Percentiles rank a stretch among this genome's conserved stretches.
phyloP scores from a whole-genome alignment of 2,113 vertebrate species.

The Tragulus kanchil region DNA sequence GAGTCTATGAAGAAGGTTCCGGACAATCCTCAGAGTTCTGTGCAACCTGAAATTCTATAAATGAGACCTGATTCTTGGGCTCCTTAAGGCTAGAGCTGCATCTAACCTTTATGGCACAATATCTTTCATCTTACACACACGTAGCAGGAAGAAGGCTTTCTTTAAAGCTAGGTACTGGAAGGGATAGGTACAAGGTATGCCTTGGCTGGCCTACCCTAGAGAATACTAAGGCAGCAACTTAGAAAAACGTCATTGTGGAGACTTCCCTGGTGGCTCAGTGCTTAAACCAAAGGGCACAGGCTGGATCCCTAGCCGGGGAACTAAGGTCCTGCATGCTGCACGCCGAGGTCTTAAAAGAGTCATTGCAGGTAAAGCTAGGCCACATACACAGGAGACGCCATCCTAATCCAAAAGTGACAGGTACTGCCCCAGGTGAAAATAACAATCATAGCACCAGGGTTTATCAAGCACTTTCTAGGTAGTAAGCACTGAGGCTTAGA shows the following conservation, averaged over 20 bases:
- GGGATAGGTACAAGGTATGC: background rate
- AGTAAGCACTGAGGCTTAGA: background rate
- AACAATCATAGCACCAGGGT: background rate
- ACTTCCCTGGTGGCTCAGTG: background rate
- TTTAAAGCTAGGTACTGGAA: background rate
- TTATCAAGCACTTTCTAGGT: background rate
- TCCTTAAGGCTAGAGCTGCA: background rate
- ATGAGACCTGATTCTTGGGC: background rate
- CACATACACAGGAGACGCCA: background rate
- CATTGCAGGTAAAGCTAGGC: background rate
- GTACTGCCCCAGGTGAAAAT: background rate
- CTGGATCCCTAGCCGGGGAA: background rate
- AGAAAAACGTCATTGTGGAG: background rate
- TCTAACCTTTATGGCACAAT: background rate
- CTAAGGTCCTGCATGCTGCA: background rate
- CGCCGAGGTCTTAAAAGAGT: background rate
- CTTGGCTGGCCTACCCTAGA: background rate
- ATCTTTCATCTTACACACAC: background rate
- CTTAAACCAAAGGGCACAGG: background rate
- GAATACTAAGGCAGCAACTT: background rate
- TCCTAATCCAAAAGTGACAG: background rate
- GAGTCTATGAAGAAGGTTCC: background rate
- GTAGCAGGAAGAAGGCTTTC: background rate
- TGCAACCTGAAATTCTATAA: background rate
- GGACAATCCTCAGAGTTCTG: background rate